Percentiles rank a stretch among this genome's conserved stretches.
Conservation (phyloP, 2,888 invertebrate species). For the Lithosia quadra region DNA sequence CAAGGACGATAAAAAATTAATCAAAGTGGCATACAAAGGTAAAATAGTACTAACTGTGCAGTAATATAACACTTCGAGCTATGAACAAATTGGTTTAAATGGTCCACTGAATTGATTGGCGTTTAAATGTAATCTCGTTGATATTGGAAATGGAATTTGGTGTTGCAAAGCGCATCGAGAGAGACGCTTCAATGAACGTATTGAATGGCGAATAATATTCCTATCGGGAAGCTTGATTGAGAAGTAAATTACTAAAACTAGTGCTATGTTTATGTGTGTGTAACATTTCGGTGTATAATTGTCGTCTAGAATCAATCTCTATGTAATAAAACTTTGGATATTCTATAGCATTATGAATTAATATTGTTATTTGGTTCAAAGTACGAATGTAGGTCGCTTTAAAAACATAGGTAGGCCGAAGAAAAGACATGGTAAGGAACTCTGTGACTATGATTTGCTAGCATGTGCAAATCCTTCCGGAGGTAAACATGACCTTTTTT, state of each 20-base stretch:
- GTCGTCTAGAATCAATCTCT: no score
- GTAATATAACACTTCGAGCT: background rate
- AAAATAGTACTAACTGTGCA: background rate
- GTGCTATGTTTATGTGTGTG: background rate
- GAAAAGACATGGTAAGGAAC: no score
- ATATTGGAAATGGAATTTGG: constrained; percentile 5
- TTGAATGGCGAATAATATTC: constrained; percentile 9
- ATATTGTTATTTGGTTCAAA: no score
- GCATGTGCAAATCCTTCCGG: no score
- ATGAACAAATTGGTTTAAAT: background rate
- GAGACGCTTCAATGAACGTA: background rate
- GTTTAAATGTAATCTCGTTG: constrained; percentile 8
- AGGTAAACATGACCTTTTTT: no score
- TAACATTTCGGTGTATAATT: no score
- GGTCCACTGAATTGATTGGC: background rate
- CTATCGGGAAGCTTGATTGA: background rate
- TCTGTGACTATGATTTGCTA: no score
- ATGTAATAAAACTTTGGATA: background rate
- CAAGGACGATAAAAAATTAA: background rate
- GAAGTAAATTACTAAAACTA: background rate
- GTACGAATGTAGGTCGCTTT: no score
- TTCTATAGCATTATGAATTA: background rate
- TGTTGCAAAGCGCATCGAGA: background rate
- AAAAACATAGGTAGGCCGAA: no score
- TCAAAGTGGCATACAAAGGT: background rate